Percentiles rank a stretch among this genome's conserved stretches.
phyloP scores from a whole-genome alignment of 2,797 vertebrate species.

The Benthosema pterotum region DNA sequence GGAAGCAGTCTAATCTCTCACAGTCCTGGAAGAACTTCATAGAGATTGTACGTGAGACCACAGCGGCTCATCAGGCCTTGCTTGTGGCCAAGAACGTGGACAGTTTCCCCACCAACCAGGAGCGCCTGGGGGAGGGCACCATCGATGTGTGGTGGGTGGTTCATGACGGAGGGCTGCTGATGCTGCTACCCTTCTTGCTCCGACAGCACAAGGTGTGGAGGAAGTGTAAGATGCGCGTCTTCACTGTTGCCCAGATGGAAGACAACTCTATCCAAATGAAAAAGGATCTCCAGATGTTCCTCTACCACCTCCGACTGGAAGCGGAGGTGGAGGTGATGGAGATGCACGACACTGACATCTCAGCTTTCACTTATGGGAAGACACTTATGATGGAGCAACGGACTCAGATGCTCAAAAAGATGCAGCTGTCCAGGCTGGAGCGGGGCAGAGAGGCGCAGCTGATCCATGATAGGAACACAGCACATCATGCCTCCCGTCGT shows the following conservation, averaged over 20 bases:
- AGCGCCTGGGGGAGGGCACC: constrained; percentile 81
- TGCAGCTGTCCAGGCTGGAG: constrained; percentile 87
- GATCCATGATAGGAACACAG: too few relatives aligned
- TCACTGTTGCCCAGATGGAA: constrained; percentile 87
- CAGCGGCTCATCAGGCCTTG: constrained; percentile 85
- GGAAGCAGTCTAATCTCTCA: constrained; percentile 79
- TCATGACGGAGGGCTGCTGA: constrained; percentile 87
- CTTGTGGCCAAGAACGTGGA: constrained; percentile 88
- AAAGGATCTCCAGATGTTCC: constrained; percentile 88
- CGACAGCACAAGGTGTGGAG: constrained; percentile 91
- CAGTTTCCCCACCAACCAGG: constrained; percentile 83
- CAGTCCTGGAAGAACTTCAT: constrained; percentile 87
- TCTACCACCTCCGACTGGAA: constrained; percentile 86
- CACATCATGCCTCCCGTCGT: too few relatives aligned
- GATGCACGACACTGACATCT: constrained; percentile 90
- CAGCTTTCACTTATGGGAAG: constrained; percentile 88
- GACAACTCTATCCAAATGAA: constrained; percentile 93
- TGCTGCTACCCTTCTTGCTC: constrained; percentile 87
- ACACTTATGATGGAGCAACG: constrained; percentile 89
- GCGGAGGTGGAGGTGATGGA: constrained; percentile 90
- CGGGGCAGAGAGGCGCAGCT: constrained; percentile 79
- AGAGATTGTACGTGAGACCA: constrained; percentile 88
- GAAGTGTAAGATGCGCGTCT: constrained; percentile 89
- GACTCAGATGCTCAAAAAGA: constrained; percentile 89
- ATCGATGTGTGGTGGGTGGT: constrained; percentile 91